These are phyloP conservation scores for Scalopus aquaticus DNA, from an alignment of 2,113 vertebrate genomes.

Conservation along the genomic window DNA sequence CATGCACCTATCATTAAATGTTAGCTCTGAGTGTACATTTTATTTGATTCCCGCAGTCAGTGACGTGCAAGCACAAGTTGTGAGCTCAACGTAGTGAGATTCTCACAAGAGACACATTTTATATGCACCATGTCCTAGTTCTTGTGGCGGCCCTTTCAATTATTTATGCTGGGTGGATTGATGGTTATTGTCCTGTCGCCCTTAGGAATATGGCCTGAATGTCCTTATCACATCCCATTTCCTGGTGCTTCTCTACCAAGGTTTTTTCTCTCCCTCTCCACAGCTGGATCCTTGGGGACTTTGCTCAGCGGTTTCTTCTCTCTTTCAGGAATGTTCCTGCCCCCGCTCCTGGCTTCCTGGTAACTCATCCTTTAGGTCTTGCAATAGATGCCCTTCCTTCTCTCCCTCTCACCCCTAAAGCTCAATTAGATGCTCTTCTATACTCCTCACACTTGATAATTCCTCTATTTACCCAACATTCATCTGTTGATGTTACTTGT, in stretches of 20 bases:
- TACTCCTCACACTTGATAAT: neutral
- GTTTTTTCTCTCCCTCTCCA: neutral
- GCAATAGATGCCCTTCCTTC: neutral
- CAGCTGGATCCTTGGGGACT: neutral
- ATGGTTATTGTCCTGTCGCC: neutral
- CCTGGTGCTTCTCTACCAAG: neutral
- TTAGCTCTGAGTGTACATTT: neutral
- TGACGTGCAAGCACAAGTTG: neutral
- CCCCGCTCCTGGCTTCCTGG: neutral
- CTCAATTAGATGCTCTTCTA: neutral
- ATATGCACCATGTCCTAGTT: neutral
- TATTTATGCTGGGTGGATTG: conserved; percentile 25
- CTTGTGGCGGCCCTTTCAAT: conserved; percentile 9
- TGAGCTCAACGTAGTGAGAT: neutral
- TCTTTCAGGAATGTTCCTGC: neutral
- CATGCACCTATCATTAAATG: neutral
- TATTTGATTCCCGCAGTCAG: neutral
- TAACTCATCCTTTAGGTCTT: neutral
- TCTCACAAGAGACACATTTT: neutral
- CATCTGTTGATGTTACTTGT: neutral
- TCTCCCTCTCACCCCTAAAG: neutral
- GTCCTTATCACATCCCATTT: neutral
- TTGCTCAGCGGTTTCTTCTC: neutral
- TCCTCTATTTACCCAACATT: neutral
- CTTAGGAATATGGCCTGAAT: conserved; percentile 36